Conservation (phyloP, 1,140 invertebrate species). For the Dolichoris vasculosae region DNA sequence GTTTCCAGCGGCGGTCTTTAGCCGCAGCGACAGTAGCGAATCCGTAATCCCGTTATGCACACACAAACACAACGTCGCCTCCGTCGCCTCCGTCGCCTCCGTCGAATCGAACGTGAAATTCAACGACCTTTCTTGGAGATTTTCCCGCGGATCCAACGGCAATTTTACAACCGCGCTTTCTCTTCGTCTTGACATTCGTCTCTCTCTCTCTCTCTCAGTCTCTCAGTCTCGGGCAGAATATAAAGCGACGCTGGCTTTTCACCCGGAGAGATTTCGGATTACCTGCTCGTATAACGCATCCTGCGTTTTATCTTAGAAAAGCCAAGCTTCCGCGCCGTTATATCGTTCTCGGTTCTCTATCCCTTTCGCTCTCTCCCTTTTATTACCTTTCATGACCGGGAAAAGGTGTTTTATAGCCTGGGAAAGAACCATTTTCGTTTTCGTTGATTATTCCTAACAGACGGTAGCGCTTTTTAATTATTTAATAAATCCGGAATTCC, state of each 20-base stretch:
- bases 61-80: background rate
- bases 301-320: conserved; percentile 1
- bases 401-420: background rate
- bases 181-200: background rate
- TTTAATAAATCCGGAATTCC: too few species aligned
- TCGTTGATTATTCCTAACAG: background rate
- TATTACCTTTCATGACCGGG: background rate
- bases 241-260: background rate
- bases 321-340: background rate
- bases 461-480: too few species aligned
- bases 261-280: background rate
- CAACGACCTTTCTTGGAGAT: conserved; percentile 30
- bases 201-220: background rate
- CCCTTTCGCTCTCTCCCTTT: too few species aligned
- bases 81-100: background rate
- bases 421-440: background rate
- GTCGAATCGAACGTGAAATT: conserved; percentile 13
- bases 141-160: conserved; percentile 40
- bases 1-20: background rate
- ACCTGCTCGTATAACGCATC: background rate
- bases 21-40: background rate
- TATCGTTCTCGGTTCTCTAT: background rate
- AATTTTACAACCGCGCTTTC: conserved; percentile 10
- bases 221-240: background rate
- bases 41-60: background rate